Evolutionary conservation across 2,888 invertebrate genomes (phyloP).

Genomic region (Augochlorella aurata): DNA sequence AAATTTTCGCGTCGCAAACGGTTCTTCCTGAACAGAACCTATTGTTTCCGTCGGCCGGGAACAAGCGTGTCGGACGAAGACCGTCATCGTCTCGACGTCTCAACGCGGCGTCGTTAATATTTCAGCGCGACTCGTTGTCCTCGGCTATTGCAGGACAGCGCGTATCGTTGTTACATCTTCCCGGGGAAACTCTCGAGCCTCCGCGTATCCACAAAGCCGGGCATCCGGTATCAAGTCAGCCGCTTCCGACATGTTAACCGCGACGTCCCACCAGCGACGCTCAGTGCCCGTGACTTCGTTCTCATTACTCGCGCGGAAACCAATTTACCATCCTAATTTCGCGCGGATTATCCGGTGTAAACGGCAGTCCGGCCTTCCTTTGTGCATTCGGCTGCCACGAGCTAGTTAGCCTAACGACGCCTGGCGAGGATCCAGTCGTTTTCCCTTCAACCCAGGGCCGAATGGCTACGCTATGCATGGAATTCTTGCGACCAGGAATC

Average conservation of each 20-base stretch:
- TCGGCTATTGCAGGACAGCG: slow-evolving; percentile 19
- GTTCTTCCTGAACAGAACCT: not conserved
- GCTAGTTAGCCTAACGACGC: slow-evolving; percentile 77
- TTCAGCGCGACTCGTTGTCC: slow-evolving; percentile 35
- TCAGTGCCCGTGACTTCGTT: slow-evolving; percentile 43
- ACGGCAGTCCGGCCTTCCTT: slow-evolving; percentile 51
- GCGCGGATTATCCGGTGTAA: slow-evolving; percentile 73
- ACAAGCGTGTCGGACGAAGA: slow-evolving; percentile 5
- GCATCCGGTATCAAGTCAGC: slow-evolving; percentile 48
- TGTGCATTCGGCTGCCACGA: slow-evolving; percentile 64
- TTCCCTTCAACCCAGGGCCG: not conserved
- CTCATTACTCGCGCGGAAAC: slow-evolving; percentile 63
- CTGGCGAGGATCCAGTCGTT: slow-evolving; percentile 73
- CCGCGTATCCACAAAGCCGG: slow-evolving; percentile 38
- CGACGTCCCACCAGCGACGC: slow-evolving; percentile 37
- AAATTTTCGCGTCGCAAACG: not conserved
- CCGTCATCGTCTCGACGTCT: slow-evolving; percentile 16
- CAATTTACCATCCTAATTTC: slow-evolving; percentile 74
- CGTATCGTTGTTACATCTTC: slow-evolving; percentile 45
- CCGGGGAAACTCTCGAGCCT: slow-evolving; percentile 15
- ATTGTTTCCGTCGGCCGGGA: not conserved
- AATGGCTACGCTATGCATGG: slow-evolving; percentile 17
- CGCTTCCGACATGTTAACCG: slow-evolving; percentile 43
- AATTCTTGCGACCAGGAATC: slow-evolving; percentile 48
- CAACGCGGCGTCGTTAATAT: slow-evolving; percentile 22